Conservation (phyloP, 2,888 invertebrate species). For the Drosophila diplacantha region DNA sequence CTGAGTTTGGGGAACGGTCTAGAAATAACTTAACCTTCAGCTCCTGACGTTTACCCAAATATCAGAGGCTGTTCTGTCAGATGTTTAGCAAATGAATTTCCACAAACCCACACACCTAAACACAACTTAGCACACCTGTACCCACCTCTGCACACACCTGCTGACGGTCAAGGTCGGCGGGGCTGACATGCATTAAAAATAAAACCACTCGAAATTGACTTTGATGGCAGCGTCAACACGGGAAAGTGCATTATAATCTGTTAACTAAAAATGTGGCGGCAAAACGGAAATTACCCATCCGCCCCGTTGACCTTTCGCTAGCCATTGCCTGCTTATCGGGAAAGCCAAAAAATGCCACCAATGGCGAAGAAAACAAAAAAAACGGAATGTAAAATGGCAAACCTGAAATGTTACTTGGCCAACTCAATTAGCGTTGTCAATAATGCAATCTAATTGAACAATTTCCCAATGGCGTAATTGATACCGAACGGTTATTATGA, state of each 20-base stretch:
- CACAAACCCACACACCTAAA: conserved; percentile 2
- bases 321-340: conserved; percentile 17
- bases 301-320: conserved; percentile 17
- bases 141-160: neutral
- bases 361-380: too few relatives aligned
- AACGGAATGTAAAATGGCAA: conserved; percentile 2
- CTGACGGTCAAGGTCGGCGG: conserved; percentile 41
- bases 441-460: conserved; percentile 35
- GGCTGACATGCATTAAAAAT: conserved; percentile 41
- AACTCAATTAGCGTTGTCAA: conserved; percentile 41
- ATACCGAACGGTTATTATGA: conserved; percentile 32
- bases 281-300: neutral
- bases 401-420: neutral
- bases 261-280: neutral
- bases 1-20: neutral
- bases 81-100: conserved; percentile 27
- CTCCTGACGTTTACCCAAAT: neutral
- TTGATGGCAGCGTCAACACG: conserved; percentile 23
- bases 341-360: neutral
- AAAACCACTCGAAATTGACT: conserved; percentile 45
- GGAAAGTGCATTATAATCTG: conserved; percentile 31
- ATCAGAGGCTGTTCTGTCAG: neutral
- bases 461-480: conserved; percentile 33
- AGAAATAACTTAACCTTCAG: conserved; percentile 19
- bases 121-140: neutral